A percentile compares a stretch with the other conserved stretches of the same genome.
These are phyloP conservation scores for Cairina moschata DNA, from an alignment of 2,113 vertebrate species.

Conservation along the genomic window DNA sequence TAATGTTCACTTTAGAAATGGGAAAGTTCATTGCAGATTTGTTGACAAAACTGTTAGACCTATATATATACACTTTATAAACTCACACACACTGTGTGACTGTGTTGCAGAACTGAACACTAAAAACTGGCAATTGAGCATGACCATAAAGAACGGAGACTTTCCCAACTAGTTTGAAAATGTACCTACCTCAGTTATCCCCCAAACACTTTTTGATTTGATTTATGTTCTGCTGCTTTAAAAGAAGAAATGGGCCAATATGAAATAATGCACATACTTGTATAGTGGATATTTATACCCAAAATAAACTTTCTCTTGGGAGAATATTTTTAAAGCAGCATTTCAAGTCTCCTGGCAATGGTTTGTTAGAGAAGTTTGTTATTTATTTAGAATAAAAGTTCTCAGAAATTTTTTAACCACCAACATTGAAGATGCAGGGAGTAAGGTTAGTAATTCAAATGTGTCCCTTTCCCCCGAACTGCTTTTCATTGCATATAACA, in stretches of 20 bases:
- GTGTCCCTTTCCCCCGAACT: not conserved
- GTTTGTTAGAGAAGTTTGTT: conserved; percentile 23
- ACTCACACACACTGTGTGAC: not conserved
- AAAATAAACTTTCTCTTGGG: conserved; percentile 74
- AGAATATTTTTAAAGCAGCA: conserved; percentile 72
- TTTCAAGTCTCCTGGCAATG: conserved; percentile 58
- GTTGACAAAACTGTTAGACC: not conserved
- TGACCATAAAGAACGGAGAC: conserved; percentile 42
- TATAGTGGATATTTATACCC: conserved; percentile 70
- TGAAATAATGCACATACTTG: conserved; percentile 73
- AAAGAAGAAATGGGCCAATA: conserved; percentile 75
- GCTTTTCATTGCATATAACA: not conserved
- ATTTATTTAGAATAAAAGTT: conserved; percentile 67
- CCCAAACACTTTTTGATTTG: conserved; percentile 50
- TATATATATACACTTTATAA: not conserved
- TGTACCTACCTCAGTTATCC: conserved; percentile 66
- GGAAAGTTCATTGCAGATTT: not conserved
- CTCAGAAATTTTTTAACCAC: conserved; percentile 59
- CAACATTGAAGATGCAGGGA: conserved; percentile 28
- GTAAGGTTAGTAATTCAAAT: not conserved
- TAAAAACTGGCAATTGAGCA: conserved; percentile 45
- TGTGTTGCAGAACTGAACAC: not conserved
- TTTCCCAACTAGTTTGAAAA: conserved; percentile 62
- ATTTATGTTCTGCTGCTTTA: conserved; percentile 74
- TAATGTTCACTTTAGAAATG: not conserved